Base-by-base conservation (phyloP, 1,140 invertebrate species). In the Leptinotarsa defecta region DNA sequence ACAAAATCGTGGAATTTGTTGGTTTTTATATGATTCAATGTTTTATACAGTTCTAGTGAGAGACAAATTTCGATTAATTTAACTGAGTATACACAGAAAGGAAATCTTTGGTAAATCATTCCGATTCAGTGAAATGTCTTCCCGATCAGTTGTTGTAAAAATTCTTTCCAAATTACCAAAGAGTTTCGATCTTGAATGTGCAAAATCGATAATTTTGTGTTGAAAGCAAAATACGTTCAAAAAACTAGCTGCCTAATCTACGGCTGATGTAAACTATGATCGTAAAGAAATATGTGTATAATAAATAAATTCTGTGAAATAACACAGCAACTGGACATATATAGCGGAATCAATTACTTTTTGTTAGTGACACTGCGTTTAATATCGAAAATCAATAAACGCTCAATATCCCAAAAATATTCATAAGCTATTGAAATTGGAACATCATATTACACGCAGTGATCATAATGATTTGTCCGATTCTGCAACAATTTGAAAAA, bases 261-360 rank as follows among this genome's bases (percentile, higher is more conserved):
- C 74, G 78, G 75, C 77, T 80, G 68, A 78, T 74, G 76, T 77
- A 77, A 81, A 79, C 76, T 57, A 74, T 81, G 78, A 78, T 78
- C 75, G 80, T 80, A 76, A 78, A 79, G 19, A 70, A 57, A 78
- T 81, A 74, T 81, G 63, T 81, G 76, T 81, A 79, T 78, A 77
- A 77, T 77, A 74, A 75, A 80, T 76, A 78, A 81, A 80, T 71
- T 70, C 19, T 65, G 71, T 73, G 75, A 81, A 81, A 74, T 70
- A 78, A 78, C 77, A 76, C 72, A 78, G 69, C 65, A 74, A 78
- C 71, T 74, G 64, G 17, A 69, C 24, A 68, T 52, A 27, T 52
- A 2, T 65, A 17, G n/a, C 52, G 15, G 17, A 19, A 57, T 57
- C n/a, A 11, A 43, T 43, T 43, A 8, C 52, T 57, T 15, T 57